Evolutionary conservation across 1,140 invertebrate genomes (phyloP).

Genomic region (Metopolophium dirhodum): DNA sequence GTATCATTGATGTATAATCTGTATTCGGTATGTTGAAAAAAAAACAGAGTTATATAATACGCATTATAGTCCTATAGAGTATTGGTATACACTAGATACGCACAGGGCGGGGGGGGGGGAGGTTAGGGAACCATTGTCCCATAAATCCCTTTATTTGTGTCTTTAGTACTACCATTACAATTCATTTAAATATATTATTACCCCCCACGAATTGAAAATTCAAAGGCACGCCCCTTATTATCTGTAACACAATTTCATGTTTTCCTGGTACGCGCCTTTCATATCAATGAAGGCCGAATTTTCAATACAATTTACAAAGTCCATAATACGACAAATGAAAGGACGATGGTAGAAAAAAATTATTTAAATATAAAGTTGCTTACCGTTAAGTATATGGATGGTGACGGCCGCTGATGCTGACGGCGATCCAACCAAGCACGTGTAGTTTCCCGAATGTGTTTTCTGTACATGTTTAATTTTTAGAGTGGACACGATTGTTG

Average conservation of each 20-base stretch:
- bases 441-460: constrained; percentile 65
- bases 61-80: not conserved
- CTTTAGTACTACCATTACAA: too few relatives aligned
- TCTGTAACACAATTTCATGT: too few relatives aligned
- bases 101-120: too few relatives aligned
- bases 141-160: too few relatives aligned
- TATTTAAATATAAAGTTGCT: constrained; percentile 54
- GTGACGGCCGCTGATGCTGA: constrained; percentile 64
- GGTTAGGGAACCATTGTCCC: too few relatives aligned
- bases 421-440: constrained; percentile 63
- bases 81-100: not conserved
- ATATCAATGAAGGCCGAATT: not conserved
- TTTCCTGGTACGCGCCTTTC: too few relatives aligned
- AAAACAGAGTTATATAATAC: not conserved
- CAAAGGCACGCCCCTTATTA: too few relatives aligned
- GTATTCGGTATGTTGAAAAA: not conserved
- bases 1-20: not conserved
- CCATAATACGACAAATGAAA: not conserved
- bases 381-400: constrained; percentile 68
- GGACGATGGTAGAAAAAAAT: not conserved
- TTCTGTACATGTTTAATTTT: constrained; percentile 64
- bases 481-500: constrained; percentile 63
- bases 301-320: not conserved
- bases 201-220: too few relatives aligned
- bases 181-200: too few relatives aligned